Evolutionary conservation across 2,797 vertebrate genomes (phyloP).

Genomic region (Peromyscus attwateri): DNA sequence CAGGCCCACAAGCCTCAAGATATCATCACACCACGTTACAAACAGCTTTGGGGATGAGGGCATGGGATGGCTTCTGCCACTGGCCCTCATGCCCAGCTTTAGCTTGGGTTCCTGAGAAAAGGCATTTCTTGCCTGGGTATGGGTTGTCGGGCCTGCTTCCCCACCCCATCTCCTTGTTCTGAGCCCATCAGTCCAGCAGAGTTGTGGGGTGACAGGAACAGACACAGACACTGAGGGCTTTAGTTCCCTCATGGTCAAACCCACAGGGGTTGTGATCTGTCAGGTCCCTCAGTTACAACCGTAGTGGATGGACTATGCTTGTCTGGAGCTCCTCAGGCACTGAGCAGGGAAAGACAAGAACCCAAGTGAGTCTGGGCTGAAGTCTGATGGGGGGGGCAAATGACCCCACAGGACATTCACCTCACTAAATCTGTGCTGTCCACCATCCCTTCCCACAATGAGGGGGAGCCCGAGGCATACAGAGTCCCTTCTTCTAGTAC

Average conservation of each 20-base stretch:
- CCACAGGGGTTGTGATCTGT: neutral
- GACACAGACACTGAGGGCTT: neutral
- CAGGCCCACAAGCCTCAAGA: fast-evolving
- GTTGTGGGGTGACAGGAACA: neutral
- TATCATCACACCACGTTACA: fast-evolving
- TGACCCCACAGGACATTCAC: too few species aligned
- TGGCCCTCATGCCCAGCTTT: neutral
- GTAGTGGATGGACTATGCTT: neutral
- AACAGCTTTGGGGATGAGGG: fast-evolving
- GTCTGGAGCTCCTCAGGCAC: neutral
- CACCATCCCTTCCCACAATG: neutral
- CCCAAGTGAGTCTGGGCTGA: neutral
- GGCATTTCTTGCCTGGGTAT: too few species aligned
- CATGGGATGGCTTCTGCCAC: fast-evolving
- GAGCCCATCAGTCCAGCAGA: neutral
- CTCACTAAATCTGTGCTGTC: neutral
- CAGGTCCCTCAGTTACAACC: neutral
- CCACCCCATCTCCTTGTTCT: too few species aligned
- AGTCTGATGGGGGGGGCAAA: neutral
- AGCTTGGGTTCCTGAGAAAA: neutral
- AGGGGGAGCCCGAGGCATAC: fast-evolving
- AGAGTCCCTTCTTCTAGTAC: fast-evolving
- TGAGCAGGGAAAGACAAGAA: too few species aligned
- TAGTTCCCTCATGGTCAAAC: neutral
- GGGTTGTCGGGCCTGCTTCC: neutral